Evolutionary conservation across 2,888 invertebrate genomes (phyloP).

Genomic region (Dione juno): DNA sequence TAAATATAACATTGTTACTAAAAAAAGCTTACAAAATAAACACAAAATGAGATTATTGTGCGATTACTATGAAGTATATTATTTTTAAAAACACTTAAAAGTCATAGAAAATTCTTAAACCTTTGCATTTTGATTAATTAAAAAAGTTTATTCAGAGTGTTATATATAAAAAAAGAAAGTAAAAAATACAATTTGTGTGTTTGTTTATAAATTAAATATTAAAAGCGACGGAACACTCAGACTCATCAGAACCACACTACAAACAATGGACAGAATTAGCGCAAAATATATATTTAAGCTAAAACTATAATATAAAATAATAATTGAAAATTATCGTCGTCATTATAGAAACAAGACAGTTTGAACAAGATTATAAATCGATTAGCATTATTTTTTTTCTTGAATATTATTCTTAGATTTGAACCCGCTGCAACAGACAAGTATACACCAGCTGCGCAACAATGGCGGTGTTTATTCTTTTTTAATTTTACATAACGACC

Average conservation of each 20-base stretch:
- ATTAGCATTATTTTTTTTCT: too few relatives aligned
- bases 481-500: too few relatives aligned
- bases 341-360: slow-evolving; percentile 1
- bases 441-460: too few relatives aligned
- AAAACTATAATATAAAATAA: neutral
- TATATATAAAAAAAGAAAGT: neutral
- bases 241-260: slow-evolving; percentile 46
- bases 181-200: slow-evolving; percentile 5
- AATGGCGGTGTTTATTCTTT: too few relatives aligned
- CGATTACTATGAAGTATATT: slow-evolving; percentile 1
- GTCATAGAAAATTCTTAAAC: neutral
- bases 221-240: slow-evolving; percentile 32
- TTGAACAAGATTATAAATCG: neutral
- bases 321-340: neutral
- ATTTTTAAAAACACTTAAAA: neutral
- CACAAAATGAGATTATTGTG: slow-evolving; percentile 20
- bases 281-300: slow-evolving; percentile 13
- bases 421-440: neutral
- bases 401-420: neutral
- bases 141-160: slow-evolving; percentile 7
- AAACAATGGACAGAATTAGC: slow-evolving; percentile 29
- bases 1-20: neutral
- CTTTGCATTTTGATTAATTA: neutral
- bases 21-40: slow-evolving; percentile 1
- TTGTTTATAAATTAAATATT: slow-evolving; percentile 16